Evolutionary conservation across 2,113 vertebrate species (phyloP).

Genomic region (Anthoscopus minutus): DNA sequence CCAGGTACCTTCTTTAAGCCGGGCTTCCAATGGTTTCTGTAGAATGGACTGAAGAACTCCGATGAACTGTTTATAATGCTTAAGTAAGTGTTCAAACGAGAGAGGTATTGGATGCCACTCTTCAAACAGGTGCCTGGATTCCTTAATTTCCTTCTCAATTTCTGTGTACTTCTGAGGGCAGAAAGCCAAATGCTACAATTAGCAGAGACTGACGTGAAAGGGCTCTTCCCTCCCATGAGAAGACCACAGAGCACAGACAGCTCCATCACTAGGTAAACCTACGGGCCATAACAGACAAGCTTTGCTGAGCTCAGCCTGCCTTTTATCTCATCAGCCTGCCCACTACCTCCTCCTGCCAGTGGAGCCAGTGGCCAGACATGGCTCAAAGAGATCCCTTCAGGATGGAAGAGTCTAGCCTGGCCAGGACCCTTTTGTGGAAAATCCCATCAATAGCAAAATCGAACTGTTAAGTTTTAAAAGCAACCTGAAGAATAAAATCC

Average conservation of each 20-base stretch:
- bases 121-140: slow-evolving; percentile 1
- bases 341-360: background rate
- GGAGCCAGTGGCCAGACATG: background rate
- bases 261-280: background rate
- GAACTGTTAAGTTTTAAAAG: background rate
- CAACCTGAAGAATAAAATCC: background rate
- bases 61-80: slow-evolving; percentile 45
- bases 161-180: slow-evolving; percentile 44
- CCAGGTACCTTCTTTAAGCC: slow-evolving; percentile 61
- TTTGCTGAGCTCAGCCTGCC: background rate
- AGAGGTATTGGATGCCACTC: slow-evolving; percentile 57
- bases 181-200: background rate
- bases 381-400: background rate
- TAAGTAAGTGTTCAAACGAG: slow-evolving; percentile 62
- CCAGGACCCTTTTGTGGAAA: background rate
- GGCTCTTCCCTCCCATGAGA: background rate
- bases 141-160: slow-evolving; percentile 37
- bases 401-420: background rate
- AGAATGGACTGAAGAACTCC: slow-evolving; percentile 43
- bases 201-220: background rate
- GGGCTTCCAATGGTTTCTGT: slow-evolving; percentile 47
- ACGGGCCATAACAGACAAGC: background rate
- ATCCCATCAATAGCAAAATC: background rate
- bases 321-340: background rate
- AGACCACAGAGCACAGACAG: background rate